These are phyloP conservation scores for Parelbella ahira DNA, from an alignment of 2,888 invertebrate species.

Conservation along the genomic window DNA sequence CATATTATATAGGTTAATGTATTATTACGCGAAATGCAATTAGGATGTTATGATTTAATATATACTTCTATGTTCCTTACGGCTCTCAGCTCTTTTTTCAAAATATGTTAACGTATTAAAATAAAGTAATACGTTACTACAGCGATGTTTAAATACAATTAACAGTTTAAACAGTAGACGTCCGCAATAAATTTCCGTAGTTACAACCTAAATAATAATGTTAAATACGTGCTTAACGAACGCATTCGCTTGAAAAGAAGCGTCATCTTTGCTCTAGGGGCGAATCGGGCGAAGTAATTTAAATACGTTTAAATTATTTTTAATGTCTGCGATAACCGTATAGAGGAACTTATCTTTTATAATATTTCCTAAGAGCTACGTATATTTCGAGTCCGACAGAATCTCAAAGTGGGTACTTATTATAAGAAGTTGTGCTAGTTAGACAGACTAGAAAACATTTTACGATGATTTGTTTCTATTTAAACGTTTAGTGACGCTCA, in stretches of 20 bases:
- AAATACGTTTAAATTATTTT: constrained; percentile 19
- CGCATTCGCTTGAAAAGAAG: constrained; percentile 17
- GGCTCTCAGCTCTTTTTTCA: too few species aligned
- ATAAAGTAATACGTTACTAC: background rate
- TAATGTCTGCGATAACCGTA: constrained; percentile 1
- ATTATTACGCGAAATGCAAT: too few species aligned
- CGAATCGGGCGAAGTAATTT: constrained; percentile 11
- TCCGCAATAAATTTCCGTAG: constrained; percentile 15
- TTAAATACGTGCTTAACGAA: constrained; percentile 23
- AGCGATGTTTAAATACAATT: constrained; percentile 10
- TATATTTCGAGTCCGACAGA: background rate
- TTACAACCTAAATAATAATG: constrained; percentile 23
- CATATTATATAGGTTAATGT: background rate
- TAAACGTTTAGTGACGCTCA: too few species aligned
- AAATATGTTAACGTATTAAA: too few species aligned
- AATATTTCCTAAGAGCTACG: too few species aligned
- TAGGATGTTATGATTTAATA: too few species aligned
- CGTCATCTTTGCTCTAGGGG: constrained; percentile 17
- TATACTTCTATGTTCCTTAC: too few species aligned
- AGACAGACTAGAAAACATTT: too few species aligned
- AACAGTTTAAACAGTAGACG: constrained; percentile 14
- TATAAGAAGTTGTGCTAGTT: too few species aligned
- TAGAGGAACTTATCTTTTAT: constrained; percentile 5
- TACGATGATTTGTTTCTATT: too few species aligned
- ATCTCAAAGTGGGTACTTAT: background rate